Evolutionary conservation across 1,140 invertebrate genomes (phyloP).

Genomic region (Colletes gigas): DNA sequence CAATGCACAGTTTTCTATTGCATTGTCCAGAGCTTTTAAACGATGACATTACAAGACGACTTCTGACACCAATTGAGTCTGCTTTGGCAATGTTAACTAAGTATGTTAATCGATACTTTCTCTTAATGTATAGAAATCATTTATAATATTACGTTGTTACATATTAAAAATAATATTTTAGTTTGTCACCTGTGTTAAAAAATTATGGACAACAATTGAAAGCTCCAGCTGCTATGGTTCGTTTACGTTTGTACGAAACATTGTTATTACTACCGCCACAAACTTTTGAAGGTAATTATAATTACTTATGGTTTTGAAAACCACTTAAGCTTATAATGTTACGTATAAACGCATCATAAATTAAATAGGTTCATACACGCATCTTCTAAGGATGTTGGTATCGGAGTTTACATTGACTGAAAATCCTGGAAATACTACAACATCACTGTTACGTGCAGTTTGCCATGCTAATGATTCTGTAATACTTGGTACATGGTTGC

Average conservation of each 20-base stretch:
- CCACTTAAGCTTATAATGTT: background rate
- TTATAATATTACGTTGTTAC: slow-evolving; percentile 3
- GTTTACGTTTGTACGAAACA: slow-evolving; percentile 95
- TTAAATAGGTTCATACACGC: slow-evolving; percentile 88
- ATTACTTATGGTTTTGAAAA: background rate
- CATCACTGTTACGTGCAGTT: slow-evolving; percentile 91
- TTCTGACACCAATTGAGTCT: slow-evolving; percentile 95
- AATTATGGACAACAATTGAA: slow-evolving; percentile 96
- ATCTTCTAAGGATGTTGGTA: slow-evolving; percentile 95
- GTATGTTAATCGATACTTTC: slow-evolving; percentile 81
- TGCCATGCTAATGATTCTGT: slow-evolving; percentile 96
- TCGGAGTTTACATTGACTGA: slow-evolving; percentile 98
- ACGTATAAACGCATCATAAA: slow-evolving; percentile 31
- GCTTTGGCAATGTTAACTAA: slow-evolving; percentile 96
- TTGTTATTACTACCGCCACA: slow-evolving; percentile 91
- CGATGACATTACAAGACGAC: slow-evolving; percentile 93
- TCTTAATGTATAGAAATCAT: slow-evolving; percentile 18
- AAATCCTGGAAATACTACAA: slow-evolving; percentile 96
- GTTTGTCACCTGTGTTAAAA: slow-evolving; percentile 92
- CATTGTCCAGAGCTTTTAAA: slow-evolving; percentile 95
- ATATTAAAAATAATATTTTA: slow-evolving; percentile 75
- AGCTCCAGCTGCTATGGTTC: slow-evolving; percentile 95
- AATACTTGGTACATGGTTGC: slow-evolving; percentile 92
- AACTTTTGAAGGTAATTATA: slow-evolving; percentile 87
- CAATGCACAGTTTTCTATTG: slow-evolving; percentile 95